These are phyloP conservation scores for Phalanger gymnotis DNA, from an alignment of 2,797 vertebrate genomes.

Conservation along the genomic window DNA sequence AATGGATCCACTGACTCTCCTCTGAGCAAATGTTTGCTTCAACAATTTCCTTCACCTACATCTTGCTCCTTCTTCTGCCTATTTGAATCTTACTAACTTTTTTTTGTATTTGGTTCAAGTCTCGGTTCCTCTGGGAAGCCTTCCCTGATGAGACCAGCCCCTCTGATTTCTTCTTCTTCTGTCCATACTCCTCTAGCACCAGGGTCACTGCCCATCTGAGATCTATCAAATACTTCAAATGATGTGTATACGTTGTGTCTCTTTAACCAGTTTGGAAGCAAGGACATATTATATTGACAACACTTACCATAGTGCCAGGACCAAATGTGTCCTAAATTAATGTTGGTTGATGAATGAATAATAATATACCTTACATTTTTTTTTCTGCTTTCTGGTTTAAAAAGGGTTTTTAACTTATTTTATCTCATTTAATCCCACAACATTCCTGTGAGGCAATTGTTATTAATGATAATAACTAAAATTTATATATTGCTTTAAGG, in stretches of 20 bases:
- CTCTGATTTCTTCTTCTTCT: background rate
- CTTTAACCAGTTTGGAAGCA: conserved; percentile 20
- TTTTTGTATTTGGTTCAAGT: conserved; percentile 10
- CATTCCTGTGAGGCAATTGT: no score
- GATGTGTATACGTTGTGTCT: no score
- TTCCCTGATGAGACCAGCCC: background rate
- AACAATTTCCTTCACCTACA: background rate
- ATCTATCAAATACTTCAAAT: conserved; percentile 4
- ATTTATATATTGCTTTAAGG: no score
- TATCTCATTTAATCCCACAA: no score
- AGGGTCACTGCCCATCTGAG: background rate
- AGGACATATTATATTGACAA: background rate
- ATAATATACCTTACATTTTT: conserved; percentile 35
- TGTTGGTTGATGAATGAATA: conserved; percentile 33
- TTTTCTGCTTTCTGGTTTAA: conserved; percentile 14
- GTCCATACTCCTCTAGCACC: conserved; percentile 3
- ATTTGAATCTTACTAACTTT: background rate
- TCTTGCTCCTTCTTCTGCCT: conserved; percentile 1
- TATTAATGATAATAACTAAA: no score
- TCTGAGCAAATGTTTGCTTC: background rate
- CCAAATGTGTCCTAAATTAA: conserved; percentile 28
- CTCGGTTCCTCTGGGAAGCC: conserved; percentile 12
- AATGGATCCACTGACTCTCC: background rate
- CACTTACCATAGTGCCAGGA: conserved; percentile 15
- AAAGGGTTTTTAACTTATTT: no score